Conservation (phyloP, 2,113 vertebrate genomes). For the Halichoeres trimaculatus region DNA sequence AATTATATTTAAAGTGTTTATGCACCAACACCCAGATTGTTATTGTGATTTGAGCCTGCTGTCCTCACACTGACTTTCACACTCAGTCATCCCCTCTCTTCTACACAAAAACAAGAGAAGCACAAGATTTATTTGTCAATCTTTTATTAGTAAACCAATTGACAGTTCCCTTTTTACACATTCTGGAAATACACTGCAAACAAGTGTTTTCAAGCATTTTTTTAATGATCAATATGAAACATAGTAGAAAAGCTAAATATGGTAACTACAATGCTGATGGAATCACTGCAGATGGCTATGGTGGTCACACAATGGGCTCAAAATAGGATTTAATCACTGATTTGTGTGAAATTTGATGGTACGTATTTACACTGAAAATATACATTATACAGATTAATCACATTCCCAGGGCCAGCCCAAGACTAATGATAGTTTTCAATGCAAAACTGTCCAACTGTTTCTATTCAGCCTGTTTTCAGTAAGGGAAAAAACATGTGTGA, state of each 20-base stretch:
- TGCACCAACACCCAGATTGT: background rate
- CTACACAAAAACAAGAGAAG: background rate
- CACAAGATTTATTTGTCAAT: slow-evolving; percentile 45
- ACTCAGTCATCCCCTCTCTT: background rate
- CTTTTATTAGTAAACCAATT: slow-evolving; percentile 93
- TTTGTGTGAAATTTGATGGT: slow-evolving; percentile 71
- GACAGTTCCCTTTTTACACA: slow-evolving; percentile 87
- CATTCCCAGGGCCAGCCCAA: slow-evolving; percentile 93
- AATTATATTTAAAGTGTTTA: no score
- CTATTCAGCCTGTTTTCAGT: slow-evolving; percentile 36
- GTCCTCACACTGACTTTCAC: background rate
- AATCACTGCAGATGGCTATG: slow-evolving; percentile 58
- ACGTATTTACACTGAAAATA: slow-evolving; percentile 82
- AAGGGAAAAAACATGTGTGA: slow-evolving; percentile 7
- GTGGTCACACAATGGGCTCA: slow-evolving; percentile 48
- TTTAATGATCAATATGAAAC: slow-evolving; percentile 73
- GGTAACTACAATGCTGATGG: slow-evolving; percentile 66
- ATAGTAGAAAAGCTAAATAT: slow-evolving; percentile 74
- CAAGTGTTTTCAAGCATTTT: slow-evolving; percentile 71
- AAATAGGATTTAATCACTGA: slow-evolving; percentile 50
- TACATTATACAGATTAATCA: slow-evolving; percentile 77
- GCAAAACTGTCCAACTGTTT: slow-evolving; percentile 51
- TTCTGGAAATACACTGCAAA: slow-evolving; percentile 75
- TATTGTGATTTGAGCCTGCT: background rate
- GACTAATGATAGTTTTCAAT: slow-evolving; percentile 74